A percentile compares a stretch with the other conserved stretches of the same genome.
Conservation (phyloP, 1,140 invertebrate genomes). For the Pemphigus obesinymphae region DNA sequence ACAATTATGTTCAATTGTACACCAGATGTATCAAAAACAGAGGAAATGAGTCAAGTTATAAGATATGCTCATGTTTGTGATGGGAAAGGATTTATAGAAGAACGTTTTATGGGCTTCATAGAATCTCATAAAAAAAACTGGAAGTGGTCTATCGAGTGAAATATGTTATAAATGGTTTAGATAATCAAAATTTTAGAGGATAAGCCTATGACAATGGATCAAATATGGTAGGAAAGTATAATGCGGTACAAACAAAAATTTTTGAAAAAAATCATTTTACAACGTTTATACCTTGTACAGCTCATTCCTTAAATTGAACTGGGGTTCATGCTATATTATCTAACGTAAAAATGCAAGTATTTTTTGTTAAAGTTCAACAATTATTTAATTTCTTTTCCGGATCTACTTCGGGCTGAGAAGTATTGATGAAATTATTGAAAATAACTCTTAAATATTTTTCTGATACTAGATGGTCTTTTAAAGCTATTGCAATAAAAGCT, state of each 20-base stretch:
- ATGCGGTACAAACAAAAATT: slow-evolving; percentile 11
- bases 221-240: neutral
- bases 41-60: slow-evolving; percentile 39
- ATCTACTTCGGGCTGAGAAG: neutral
- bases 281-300: neutral
- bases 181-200: neutral
- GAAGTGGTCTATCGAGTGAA: neutral
- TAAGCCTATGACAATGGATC: neutral
- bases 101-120: neutral
- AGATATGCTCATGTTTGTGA: neutral
- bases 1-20: neutral
- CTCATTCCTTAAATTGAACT: slow-evolving; percentile 25
- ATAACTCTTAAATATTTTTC: neutral
- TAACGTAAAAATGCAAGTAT: neutral
- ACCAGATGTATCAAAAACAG: slow-evolving; percentile 40
- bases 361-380: neutral
- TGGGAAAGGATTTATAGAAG: neutral
- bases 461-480: neutral
- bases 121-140: neutral
- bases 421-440: neutral
- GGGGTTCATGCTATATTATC: slow-evolving; percentile 35
- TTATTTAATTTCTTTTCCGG: neutral
- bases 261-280: neutral
- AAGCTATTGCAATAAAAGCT: neutral
- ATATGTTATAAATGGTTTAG: neutral